Percentiles rank a stretch among this genome's conserved stretches.
These are phyloP conservation scores for Xylophagus ater DNA, from an alignment of 2,888 invertebrate genomes.

Conservation along the genomic window DNA sequence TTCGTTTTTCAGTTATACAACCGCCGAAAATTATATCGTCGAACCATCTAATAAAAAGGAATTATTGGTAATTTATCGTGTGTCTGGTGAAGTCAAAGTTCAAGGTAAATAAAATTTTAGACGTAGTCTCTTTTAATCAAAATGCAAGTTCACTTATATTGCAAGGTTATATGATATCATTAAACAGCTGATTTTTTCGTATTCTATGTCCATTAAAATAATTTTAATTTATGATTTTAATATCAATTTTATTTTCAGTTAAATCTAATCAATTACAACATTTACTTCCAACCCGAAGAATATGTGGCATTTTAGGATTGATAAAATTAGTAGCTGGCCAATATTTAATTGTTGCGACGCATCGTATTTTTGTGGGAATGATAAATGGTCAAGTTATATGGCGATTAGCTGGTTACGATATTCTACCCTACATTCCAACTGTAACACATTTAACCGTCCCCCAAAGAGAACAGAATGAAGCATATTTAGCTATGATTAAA, in stretches of 20 bases:
- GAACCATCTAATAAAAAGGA: slow-evolving; percentile 68
- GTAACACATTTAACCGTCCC: slow-evolving; percentile 72
- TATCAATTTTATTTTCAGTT: slow-evolving; percentile 28
- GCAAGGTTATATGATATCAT: background rate
- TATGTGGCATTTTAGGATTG: slow-evolving; percentile 82
- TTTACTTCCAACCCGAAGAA: slow-evolving; percentile 50
- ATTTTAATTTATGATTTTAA: too few relatives aligned
- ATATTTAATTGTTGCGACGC: slow-evolving; percentile 81
- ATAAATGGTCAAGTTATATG: slow-evolving; percentile 70
- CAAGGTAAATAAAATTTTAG: slow-evolving; percentile 45
- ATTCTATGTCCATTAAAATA: background rate
- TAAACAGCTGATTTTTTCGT: background rate
- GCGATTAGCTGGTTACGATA: slow-evolving; percentile 65
- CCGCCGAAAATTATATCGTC: slow-evolving; percentile 81
- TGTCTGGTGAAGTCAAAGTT: slow-evolving; percentile 58
- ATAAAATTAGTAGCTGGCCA: slow-evolving; percentile 74
- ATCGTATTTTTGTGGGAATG: slow-evolving; percentile 65
- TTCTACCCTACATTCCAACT: slow-evolving; percentile 77
- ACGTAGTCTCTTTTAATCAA: slow-evolving; percentile 3
- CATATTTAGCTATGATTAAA: slow-evolving; percentile 77
- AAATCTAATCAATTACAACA: slow-evolving; percentile 52
- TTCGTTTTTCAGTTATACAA: slow-evolving; percentile 53
- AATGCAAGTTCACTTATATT: background rate
- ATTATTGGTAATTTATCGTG: slow-evolving; percentile 73
- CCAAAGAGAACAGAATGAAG: slow-evolving; percentile 72